Evolutionary conservation across 2,888 invertebrate species (phyloP).

Genomic region (Stenodera caucasica): DNA sequence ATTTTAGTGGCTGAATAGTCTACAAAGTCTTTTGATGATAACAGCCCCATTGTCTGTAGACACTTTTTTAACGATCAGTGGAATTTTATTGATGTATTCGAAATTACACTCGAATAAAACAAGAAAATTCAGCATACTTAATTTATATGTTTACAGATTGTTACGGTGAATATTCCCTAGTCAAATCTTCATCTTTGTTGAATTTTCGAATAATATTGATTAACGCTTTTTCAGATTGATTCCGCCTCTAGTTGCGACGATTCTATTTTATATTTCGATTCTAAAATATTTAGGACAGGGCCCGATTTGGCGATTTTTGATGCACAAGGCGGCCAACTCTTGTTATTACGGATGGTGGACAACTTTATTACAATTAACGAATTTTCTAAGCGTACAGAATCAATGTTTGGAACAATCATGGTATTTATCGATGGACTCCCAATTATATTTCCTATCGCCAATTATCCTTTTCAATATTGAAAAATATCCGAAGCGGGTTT

Average conservation of each 20-base stretch:
- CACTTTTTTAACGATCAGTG: neutral
- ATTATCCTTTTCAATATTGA: slow-evolving; percentile 18
- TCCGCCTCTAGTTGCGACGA: neutral
- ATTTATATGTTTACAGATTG: neutral
- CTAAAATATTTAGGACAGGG: neutral
- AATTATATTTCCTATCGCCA: slow-evolving; percentile 23
- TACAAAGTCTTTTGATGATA: neutral
- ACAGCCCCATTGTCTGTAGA: neutral
- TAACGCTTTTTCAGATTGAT: neutral
- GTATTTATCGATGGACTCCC: slow-evolving; percentile 25
- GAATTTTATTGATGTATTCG: neutral
- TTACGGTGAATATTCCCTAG: neutral
- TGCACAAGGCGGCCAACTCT: neutral
- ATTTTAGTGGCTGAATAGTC: neutral
- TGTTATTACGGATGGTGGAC: slow-evolving; percentile 6
- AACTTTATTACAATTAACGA: slow-evolving; percentile 7
- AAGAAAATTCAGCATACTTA: neutral
- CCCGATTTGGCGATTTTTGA: neutral
- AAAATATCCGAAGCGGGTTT: slow-evolving; percentile 12
- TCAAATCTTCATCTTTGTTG: too few species aligned
- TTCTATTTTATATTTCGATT: neutral
- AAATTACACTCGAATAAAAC: neutral
- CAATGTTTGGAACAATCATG: slow-evolving; percentile 25
- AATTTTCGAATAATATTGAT: too few species aligned
- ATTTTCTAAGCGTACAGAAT: neutral